Evolutionary conservation across 2,888 invertebrate genomes (phyloP), one percentile per base, ranked within the genome.

Genomic region (Andrena chrysosceles): DNA sequence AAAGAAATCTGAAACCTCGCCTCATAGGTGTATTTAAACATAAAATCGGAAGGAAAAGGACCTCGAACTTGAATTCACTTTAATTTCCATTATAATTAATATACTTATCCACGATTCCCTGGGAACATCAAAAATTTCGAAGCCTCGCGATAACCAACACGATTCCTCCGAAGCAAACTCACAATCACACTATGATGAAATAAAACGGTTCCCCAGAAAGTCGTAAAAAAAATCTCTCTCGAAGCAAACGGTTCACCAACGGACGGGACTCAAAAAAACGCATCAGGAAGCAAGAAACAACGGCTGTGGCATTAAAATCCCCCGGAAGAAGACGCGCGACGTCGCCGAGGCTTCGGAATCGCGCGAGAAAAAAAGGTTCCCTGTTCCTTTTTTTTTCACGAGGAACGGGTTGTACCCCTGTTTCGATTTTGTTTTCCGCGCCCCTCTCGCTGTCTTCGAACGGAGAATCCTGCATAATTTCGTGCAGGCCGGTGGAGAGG

Each of bases 391-490:
- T 80, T 74, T 69, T 72, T 73, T 71, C 73, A 66, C 59, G 29
- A 35, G 35, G 74, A 83, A 87, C 83, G 83, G 83, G 87, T 88
- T 87, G 69, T 76, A 84, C 84, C 90, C 90, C 87, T 87, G 87
- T 89, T 90, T 89, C 86, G 87, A 87, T 87, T 91, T 88, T 84
- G 84, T 86, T 88, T 90, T 88, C 87, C 72, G 48, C 83, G 62
- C 60, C 79, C 63, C 83, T 82, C 80, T 68, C 79, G 72, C 56
- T 73, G 80, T 84, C 80, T 82, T 76, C 78, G 68, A 33, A 70
- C 72, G 69, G 74, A 23, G 78, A 81, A 74, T 77, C 83, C 88
- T 87, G 89, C 89, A 89, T 89, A 89, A 90, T 89, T 89, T 85
- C 83, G 81, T 63, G 87, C 79, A 80, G 89, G 66, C 83, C 60